phyloP scores from a whole-genome alignment of 2,888 invertebrate species.

The Drosophila incognita region DNA sequence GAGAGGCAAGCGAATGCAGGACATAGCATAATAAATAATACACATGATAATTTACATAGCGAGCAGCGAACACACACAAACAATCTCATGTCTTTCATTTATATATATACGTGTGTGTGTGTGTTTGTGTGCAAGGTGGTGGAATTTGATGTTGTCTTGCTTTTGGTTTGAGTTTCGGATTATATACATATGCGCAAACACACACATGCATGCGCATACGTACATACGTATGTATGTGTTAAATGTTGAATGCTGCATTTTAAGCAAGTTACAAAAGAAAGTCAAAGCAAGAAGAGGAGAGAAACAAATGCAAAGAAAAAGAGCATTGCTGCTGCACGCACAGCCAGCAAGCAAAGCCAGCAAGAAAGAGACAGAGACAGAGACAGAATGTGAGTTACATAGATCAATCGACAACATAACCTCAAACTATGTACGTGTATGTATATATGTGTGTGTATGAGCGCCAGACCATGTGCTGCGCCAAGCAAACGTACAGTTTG shows the following conservation, averaged over 20 bases:
- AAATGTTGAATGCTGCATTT: conserved; percentile 30
- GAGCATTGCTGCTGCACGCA: conserved; percentile 2
- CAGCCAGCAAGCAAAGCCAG: not conserved
- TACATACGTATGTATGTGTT: conserved; percentile 45
- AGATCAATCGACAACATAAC: conserved; percentile 1
- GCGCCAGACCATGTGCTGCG: conserved; percentile 2
- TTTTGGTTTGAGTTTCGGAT: conserved; percentile 15
- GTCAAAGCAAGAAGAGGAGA: conserved; percentile 2
- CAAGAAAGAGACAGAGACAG: not conserved
- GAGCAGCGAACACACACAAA: conserved; percentile 17
- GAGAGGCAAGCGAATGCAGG: not conserved
- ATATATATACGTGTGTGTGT: not conserved
- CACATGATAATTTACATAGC: conserved; percentile 59
- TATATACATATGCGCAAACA: not conserved
- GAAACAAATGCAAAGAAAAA: not conserved
- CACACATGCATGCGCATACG: not conserved
- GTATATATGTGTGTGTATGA: not conserved
- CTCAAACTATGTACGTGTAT: not conserved
- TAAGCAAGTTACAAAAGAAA: conserved; percentile 10
- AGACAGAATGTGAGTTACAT: not conserved
- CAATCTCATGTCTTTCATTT: not conserved
- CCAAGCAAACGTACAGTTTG: conserved; percentile 3
- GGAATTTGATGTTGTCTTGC: conserved; percentile 22
- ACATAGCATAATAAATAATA: conserved; percentile 25
- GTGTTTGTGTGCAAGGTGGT: not conserved